Evolutionary conservation across 2,797 vertebrate genomes (phyloP), one percentile per base, ranked within the genome.

Genomic region (Chaetophractus vellerosus): DNA sequence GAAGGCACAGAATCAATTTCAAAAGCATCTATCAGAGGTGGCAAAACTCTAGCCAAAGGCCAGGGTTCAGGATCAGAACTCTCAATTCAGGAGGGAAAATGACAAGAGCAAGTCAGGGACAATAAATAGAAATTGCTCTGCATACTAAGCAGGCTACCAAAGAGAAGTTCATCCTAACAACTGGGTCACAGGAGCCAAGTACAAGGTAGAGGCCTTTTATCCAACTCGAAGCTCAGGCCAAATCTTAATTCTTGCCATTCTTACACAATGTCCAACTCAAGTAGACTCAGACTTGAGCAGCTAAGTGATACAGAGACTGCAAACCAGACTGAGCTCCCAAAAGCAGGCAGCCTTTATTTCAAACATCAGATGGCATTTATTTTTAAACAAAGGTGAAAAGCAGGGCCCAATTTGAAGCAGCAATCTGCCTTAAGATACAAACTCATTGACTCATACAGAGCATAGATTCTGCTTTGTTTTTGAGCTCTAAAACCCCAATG

Each of bases 361-460:
- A 85, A 93, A 88, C 9, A 57, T 57, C 23, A 86, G 55, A 59
- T 5, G 24, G 50, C 52, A 86, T 94, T 45, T 88, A 76, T 76
- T 90, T 88, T 90, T 80, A 83, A 90, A 57, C 3, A 28, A 31
- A 76, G 88, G 31, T 48, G 59, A 66, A 96, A 91, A 96, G 1
- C 33, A 88, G 23, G 92, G 41, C 88, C 14, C 57, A 68, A 52
- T 83, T 88, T 88, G 55, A 9, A 91, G 9, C 28, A 92, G 23
- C 23, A 24, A 63, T 57, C 9, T 57, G 24, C 36, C 41, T 26
- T 68, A 69, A 15, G 45, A 63, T 94, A 83, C 38, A 86, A 84
- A 78, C 19, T 33, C 28, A 91, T 71, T 86, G 31, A 95, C 8
- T 74, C 45, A 63, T 72, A 68, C 19, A 52, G 18, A 90, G 50